These are phyloP conservation scores for Nesospiza acunhae DNA, from an alignment of 2,113 vertebrate genomes.

Conservation along the genomic window DNA sequence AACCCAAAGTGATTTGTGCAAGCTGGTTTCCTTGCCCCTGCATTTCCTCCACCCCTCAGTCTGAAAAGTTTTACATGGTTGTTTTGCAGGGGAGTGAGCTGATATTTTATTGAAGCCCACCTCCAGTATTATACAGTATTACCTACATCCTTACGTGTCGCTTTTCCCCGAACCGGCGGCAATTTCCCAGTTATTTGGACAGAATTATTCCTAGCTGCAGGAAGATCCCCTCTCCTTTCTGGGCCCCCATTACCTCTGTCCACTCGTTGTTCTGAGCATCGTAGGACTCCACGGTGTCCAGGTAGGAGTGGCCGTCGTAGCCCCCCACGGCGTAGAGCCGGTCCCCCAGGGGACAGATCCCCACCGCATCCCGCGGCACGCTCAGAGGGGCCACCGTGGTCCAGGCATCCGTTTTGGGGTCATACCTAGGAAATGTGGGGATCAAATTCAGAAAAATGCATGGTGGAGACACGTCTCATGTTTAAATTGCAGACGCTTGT, in stretches of 20 bases:
- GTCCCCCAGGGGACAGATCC: slow-evolving; percentile 91
- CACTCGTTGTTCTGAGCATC: slow-evolving; percentile 95
- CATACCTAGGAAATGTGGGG: slow-evolving; percentile 79
- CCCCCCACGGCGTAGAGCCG: slow-evolving; percentile 91
- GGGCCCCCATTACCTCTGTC: slow-evolving; percentile 83
- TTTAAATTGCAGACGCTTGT: neutral
- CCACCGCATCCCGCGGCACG: slow-evolving; percentile 90
- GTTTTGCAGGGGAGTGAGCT: neutral
- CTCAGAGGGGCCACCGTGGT: slow-evolving; percentile 90
- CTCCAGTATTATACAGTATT: rapidly evolving
- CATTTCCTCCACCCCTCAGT: neutral
- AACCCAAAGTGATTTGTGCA: neutral
- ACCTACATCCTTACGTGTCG: rapidly evolving
- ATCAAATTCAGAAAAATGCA: neutral
- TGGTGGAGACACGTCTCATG: neutral
- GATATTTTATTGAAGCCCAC: neutral
- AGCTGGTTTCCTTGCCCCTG: rapidly evolving
- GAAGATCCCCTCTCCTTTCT: rapidly evolving
- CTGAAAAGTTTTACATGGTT: neutral
- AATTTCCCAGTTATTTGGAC: rapidly evolving
- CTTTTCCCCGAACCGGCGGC: neutral
- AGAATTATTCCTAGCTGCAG: neutral
- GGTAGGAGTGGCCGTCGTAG: slow-evolving; percentile 91
- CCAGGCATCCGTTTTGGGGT: slow-evolving; percentile 94
- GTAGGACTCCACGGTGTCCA: slow-evolving; percentile 93